Evolutionary conservation across 2,888 invertebrate genomes (phyloP).

Genomic region (Allygus modestus): DNA sequence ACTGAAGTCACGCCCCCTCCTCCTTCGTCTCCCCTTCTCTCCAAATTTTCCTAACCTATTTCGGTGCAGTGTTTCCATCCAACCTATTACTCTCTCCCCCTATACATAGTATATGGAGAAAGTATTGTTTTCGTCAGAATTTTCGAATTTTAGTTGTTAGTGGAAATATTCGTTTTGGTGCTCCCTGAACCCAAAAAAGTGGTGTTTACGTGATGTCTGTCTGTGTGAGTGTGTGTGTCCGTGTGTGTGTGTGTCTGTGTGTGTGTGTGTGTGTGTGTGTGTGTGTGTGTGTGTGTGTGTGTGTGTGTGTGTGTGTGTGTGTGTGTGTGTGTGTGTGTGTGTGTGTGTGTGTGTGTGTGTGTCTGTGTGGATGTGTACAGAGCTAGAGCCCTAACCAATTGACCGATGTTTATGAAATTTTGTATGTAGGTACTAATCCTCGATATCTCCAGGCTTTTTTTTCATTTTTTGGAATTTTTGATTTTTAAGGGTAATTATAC

Average conservation of each 20-base stretch:
- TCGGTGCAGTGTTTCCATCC: too few species aligned
- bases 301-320: slow-evolving; percentile 1
- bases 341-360: neutral
- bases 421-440: neutral
- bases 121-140: slow-evolving; percentile 4
- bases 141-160: neutral
- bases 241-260: slow-evolving; percentile 3
- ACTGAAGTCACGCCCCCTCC: too few species aligned
- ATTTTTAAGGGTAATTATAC: neutral
- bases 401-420: neutral
- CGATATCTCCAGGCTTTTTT: neutral
- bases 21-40: too few species aligned
- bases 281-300: slow-evolving; percentile 9
- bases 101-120: slow-evolving; percentile 5
- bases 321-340: slow-evolving; percentile 5
- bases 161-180: neutral
- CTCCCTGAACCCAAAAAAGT: neutral
- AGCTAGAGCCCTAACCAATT: neutral
- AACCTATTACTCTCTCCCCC: neutral
- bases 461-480: neutral
- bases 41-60: too few species aligned
- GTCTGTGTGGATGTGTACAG: neutral
- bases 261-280: slow-evolving; percentile 9
- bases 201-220: neutral
- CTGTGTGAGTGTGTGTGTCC: neutral